Base-by-base conservation (phyloP, 2,888 invertebrate species). In the Eurytoma adleriae region DNA sequence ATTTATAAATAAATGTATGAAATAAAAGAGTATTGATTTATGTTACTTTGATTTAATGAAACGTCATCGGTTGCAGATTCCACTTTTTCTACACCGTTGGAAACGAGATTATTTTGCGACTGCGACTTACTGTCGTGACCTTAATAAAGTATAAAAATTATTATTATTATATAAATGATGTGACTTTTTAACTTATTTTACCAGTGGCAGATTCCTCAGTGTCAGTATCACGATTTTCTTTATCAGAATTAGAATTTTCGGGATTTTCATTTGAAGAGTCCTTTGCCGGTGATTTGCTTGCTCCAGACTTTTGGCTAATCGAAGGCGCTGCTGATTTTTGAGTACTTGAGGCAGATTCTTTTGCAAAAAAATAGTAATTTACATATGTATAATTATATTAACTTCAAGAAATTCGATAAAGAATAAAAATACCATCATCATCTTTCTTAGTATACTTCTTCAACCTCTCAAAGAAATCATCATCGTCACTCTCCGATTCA, bases 351-450 rank as follows among this genome's bases (percentile, higher is more conserved):
- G 2, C 16, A 59, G 59, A 30, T 27, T 57, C 66, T 50, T 14
- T 20, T 20, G 70, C 56, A 78, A 76, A 62, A 91, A 89, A 74
- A 92, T 90, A 82, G 91, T 92, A 68, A 73, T 76, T 66, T 10
- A 1, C 18, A 18, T 54, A 68, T 57, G 30, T 59, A 57, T 5
- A 20, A 52, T 52, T 16, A 10, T 3, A 40, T 1, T 10, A 40
- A 40, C 10, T 7, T 40, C 7, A 40, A 40, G 7, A 40, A 40
- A 40, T 40, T 40, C 7, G 69, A 52, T 69, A 20, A 2, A 40
- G 27, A 62, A 52, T 52, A 68, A 48, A 50, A 67, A n/a, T 73
- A 73, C 77, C 77, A 12, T n/a, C 30, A n/a, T 75, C 40, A 13
- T 69, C 66, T 13, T n/a, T 81, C 4, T 79, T 59, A 4, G 59